phyloP scores from a whole-genome alignment of 2,888 invertebrate species.

The Bimastos eiseni region DNA sequence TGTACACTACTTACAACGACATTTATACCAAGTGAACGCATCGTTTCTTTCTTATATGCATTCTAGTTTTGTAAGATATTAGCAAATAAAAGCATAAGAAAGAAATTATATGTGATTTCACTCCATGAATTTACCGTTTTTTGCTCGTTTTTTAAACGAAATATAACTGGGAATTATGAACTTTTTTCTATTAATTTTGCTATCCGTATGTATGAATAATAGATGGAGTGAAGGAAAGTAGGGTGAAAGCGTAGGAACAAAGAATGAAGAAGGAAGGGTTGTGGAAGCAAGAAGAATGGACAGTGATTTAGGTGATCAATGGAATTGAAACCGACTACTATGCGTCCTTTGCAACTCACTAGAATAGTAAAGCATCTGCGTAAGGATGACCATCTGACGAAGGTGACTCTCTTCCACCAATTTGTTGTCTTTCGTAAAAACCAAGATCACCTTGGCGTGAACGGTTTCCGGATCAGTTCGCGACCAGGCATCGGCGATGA shows the following conservation, averaged over 20 bases:
- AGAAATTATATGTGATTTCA: too few species aligned
- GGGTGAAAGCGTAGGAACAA: neutral
- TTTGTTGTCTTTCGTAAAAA: neutral
- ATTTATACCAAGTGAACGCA: too few species aligned
- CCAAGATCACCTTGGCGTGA: neutral
- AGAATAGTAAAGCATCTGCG: slow-evolving; percentile 56
- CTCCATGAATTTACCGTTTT: too few species aligned
- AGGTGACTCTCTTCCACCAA: slow-evolving; percentile 44
- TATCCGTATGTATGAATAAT: too few species aligned
- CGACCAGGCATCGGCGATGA: slow-evolving; percentile 64
- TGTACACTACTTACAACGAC: too few species aligned
- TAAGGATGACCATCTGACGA: slow-evolving; percentile 51
- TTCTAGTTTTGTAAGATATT: too few species aligned
- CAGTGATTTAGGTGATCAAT: too few species aligned
- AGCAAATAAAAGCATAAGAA: too few species aligned
- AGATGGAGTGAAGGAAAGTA: neutral
- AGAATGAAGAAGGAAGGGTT: neutral
- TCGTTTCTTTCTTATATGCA: too few species aligned
- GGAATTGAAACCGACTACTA: neutral
- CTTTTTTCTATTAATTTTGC: too few species aligned
- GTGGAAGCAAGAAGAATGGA: neutral
- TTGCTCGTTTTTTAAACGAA: too few species aligned
- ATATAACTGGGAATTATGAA: too few species aligned
- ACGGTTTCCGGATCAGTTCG: slow-evolving; percentile 49
- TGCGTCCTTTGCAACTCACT: slow-evolving; percentile 49